Conservation (phyloP, 1,140 invertebrate species). For the Saxidomus purpurata region DNA sequence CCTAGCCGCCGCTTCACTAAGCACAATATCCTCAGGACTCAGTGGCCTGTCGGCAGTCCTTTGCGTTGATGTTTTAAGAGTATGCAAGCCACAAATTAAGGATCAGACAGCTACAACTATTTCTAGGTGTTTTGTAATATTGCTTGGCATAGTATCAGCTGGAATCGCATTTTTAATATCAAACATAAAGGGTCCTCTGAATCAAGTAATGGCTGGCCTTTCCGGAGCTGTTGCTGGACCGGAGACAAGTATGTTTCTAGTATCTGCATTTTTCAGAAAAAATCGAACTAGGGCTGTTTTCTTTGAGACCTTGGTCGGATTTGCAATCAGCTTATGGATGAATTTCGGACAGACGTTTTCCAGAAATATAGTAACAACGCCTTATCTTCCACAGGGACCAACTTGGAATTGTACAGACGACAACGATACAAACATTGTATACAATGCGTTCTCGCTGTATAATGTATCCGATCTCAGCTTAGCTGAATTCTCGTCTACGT, state of each 20-base stretch:
- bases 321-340: not conserved
- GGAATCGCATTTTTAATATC: not conserved
- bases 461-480: not conserved
- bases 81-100: not conserved
- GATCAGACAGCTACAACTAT: not conserved
- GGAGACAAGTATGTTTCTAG: constrained; percentile 1
- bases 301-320: not conserved
- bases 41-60: not conserved
- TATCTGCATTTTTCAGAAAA: not conserved
- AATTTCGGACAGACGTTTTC: constrained; percentile 11
- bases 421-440: not conserved
- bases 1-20: not conserved
- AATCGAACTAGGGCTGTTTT: not conserved
- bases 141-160: not conserved
- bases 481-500: no score
- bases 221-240: constrained; percentile 10
- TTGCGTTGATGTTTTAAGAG: not conserved
- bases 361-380: not conserved
- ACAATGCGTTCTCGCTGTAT: not conserved
- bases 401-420: not conserved
- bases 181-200: constrained; percentile 4
- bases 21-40: constrained; percentile 25
- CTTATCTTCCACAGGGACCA: not conserved
- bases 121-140: not conserved
- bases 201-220: not conserved